Evolutionary conservation across 2,797 vertebrate species (phyloP), one percentile per base, ranked within the genome.

Genomic region (Thalassophryne amazonica): DNA sequence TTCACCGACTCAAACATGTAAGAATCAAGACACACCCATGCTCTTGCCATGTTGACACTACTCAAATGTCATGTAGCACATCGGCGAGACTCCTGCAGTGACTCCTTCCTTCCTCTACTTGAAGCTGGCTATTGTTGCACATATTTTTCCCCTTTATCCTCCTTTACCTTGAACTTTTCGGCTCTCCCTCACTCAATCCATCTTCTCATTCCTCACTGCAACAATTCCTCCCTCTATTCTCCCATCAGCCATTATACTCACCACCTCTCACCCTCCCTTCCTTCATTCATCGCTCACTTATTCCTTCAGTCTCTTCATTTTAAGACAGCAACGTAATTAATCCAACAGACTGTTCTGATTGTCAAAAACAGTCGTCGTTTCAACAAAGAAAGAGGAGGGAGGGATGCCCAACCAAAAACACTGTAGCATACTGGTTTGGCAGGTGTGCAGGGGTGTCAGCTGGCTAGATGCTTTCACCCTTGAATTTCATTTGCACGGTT

Each of bases 201-300:
- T 14, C 20, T n/a, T n/a, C n/a, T n/a, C 1, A 7, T 37, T 31
- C 16, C 5, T 14, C 9, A 19, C 17, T 36, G 24, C 15, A 14
- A 3, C 23, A 22, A 15, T 8, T 29, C 33, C 29, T 24, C 28
- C 40, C 13, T 56, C 23, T 25, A 13, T n/a, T 14, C 20, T 17
- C 8, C 15, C 19, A 48, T 20, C 40, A 31, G n/a, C 33, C 21
- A 43, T 69, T 73, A 66, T 65, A 69, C 70, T 78, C 70, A 69
- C 53, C 45, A 59, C 56, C 49, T 65, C 58, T 8, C 25, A 9
- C 8, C 68, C 24, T 58, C 8, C 37, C 29, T 24, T 8, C 30
- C 24, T 32, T 16, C 36, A 18, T 63, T 31, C 27, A 46, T 51
- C 21, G 19, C 40, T 40, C 19, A 41, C 46, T 45, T n/a, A 24